Percentiles rank a stretch among this genome's conserved stretches.
Conservation (phyloP, 2,113 vertebrate genomes). For the Hassar affinis region DNA sequence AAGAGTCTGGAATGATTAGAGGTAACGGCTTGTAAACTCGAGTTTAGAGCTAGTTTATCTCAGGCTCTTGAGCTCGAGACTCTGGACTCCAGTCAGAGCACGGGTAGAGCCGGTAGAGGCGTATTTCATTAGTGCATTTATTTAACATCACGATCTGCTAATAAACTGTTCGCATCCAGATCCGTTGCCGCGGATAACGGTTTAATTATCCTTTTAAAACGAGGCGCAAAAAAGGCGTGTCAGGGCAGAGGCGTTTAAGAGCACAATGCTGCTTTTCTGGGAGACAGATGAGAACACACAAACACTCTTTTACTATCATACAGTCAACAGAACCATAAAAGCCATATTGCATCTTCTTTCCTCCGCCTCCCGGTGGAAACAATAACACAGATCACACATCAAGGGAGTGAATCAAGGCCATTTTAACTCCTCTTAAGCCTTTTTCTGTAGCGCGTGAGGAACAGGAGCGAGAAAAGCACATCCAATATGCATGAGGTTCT, state of each 20-base stretch:
- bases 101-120: background rate
- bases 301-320: background rate
- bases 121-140: background rate
- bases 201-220: background rate
- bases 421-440: constrained; percentile 74
- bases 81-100: background rate
- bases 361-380: constrained; percentile 50
- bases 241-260: background rate
- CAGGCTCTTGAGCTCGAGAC: background rate
- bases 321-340: constrained; percentile 48
- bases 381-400: constrained; percentile 63
- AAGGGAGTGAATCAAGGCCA: constrained; percentile 64
- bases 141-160: background rate
- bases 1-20: background rate
- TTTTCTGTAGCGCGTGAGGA: constrained; percentile 74
- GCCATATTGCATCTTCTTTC: constrained; percentile 46
- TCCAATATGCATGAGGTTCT: constrained; percentile 82
- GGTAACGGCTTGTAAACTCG: background rate
- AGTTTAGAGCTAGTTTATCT: background rate
- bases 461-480: constrained; percentile 70
- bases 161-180: background rate
- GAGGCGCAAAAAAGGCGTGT: background rate
- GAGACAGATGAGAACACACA: background rate
- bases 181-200: background rate
- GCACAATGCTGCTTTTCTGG: background rate